Conservation (phyloP, 2,888 invertebrate genomes). For the Leucophenga maculata region DNA sequence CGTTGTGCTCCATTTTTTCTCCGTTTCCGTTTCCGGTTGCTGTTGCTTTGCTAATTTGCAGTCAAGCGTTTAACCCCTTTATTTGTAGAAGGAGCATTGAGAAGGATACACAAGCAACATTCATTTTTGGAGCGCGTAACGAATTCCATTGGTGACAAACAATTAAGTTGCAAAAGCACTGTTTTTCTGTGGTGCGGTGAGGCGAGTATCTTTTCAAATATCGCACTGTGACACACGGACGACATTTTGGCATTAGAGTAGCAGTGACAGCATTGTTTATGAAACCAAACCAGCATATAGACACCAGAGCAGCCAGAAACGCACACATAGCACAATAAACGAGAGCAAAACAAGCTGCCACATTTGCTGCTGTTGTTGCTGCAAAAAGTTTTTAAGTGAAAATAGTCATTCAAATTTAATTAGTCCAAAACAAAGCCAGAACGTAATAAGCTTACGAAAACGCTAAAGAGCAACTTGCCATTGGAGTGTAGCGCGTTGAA, state of each 20-base stretch:
- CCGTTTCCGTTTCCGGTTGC: slow-evolving; percentile 64
- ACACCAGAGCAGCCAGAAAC: no score
- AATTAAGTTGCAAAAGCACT: slow-evolving; percentile 58
- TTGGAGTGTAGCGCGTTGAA: not conserved
- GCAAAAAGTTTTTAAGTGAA: slow-evolving; percentile 65
- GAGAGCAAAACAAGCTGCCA: not conserved
- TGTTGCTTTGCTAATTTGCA: slow-evolving; percentile 54
- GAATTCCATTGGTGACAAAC: slow-evolving; percentile 38
- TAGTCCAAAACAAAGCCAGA: slow-evolving; percentile 65
- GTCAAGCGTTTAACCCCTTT: slow-evolving; percentile 46
- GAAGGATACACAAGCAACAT: no score
- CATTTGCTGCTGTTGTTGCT: slow-evolving; percentile 22
- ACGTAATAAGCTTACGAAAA: slow-evolving; percentile 65
- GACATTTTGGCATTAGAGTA: slow-evolving; percentile 53
- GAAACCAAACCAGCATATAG: no score
- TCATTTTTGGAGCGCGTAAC: slow-evolving; percentile 2
- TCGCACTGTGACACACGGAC: slow-evolving; percentile 63
- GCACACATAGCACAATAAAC: no score
- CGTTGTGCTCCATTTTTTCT: slow-evolving; percentile 48
- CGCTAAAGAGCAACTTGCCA: not conserved
- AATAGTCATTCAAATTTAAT: slow-evolving; percentile 66
- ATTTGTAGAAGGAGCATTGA: not conserved
- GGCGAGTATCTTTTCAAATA: slow-evolving; percentile 62
- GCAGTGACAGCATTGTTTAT: not conserved
- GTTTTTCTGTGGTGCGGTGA: slow-evolving; percentile 53